Base-by-base conservation (phyloP, 2,113 vertebrate species). In the Bubo scandiacus region DNA sequence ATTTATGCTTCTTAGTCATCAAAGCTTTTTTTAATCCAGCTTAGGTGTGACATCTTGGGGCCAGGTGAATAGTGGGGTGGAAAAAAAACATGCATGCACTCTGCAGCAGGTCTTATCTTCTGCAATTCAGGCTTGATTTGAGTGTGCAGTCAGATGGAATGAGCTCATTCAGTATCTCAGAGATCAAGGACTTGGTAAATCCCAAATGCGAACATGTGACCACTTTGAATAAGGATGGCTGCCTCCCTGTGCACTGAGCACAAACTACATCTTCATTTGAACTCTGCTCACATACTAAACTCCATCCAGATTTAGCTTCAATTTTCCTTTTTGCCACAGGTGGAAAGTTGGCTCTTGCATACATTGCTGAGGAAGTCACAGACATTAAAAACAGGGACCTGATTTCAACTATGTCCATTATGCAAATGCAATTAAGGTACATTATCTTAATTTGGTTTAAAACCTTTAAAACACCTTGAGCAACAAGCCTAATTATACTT, bases 351-450 rank as follows among this genome's bases (percentile, higher is more conserved):
- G 23, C 29, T 91, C 78, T 77, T 0, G 1, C 42, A 32, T 4
- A 19, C 62, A 22, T 45, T 63, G 78, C 81, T 71, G 84, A 78
- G 55, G 62, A 91, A 96, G 86, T 80, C 62, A 66, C 16, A 77
- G 81, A 40, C 82, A 74, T 67, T 85, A 15, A 55, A 75, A 94
- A 82, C 72, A 93, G 34, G 58, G 66, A 51, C 78, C 74, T 85
- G 95, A 96, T 92, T 95, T 96, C 81, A 80, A 73, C 84, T 68
- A 57, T 91, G 95, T 40, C 95, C 94, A 94, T 97, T 96, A 96
- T 97, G 95, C 94, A 96, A 96, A 95, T 95, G 93, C 89, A 97
- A 96, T 93, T 94, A 95, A 93, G 74, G 90, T 66, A 90, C 3
- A 42, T 95, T 91, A 91, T 81, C 95, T 97, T 96, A 43, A 95